Evolutionary conservation across 2,888 invertebrate species (phyloP).

Genomic region (Hedychridium roseum): DNA sequence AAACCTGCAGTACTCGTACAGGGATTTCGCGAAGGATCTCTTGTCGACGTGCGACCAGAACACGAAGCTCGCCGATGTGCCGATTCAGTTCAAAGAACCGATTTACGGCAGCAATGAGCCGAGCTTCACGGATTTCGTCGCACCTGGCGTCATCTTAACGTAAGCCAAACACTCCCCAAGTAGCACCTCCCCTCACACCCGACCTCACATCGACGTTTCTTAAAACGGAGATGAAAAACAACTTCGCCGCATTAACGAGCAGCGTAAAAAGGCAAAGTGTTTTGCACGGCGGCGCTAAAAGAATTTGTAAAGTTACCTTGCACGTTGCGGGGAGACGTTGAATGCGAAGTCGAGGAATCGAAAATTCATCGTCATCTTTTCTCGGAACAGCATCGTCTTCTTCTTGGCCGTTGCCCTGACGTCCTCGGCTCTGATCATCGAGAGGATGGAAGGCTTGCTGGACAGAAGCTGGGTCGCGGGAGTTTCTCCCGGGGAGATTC

Average conservation of each 20-base stretch:
- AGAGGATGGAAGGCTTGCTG: constrained; percentile 88
- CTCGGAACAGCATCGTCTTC: constrained; percentile 83
- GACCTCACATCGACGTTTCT: no score
- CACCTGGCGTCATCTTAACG: constrained; percentile 94
- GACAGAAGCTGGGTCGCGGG: constrained; percentile 95
- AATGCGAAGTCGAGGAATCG: no score
- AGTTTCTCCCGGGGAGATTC: constrained; percentile 88
- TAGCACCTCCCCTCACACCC: no score
- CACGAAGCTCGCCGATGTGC: constrained; percentile 86
- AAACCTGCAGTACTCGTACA: constrained; percentile 85
- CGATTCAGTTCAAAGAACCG: constrained; percentile 87
- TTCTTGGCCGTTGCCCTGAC: constrained; percentile 95
- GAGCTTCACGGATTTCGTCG: constrained; percentile 95
- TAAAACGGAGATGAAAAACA: no score
- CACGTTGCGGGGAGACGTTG: no score
- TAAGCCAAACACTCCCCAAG: constrained; percentile 69
- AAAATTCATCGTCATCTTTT: no score
- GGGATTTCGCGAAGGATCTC: constrained; percentile 81
- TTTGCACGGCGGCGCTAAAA: no score
- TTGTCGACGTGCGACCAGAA: constrained; percentile 79
- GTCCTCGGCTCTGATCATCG: constrained; percentile 89
- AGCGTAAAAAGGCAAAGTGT: no score
- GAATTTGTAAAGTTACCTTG: no score
- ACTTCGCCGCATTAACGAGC: no score
- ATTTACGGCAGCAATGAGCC: constrained; percentile 90